Conservation (phyloP, 2,888 invertebrate genomes). For the Syrphus vitripennis region DNA sequence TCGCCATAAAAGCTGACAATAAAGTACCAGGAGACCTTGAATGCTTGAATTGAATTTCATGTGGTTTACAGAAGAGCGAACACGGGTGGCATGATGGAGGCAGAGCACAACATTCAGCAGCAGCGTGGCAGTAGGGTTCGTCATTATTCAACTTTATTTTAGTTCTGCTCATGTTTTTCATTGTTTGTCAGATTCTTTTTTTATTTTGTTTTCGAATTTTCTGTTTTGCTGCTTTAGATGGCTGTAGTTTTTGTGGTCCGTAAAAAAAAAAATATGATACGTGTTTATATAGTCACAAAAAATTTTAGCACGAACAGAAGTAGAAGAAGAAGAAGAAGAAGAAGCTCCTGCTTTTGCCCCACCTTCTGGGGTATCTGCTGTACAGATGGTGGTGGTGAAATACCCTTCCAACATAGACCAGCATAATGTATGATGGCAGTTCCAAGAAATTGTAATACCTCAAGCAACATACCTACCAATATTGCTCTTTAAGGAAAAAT, state of each 20-base stretch:
- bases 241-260: constrained; percentile 51
- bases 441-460: constrained; percentile 27
- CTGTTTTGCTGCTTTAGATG: constrained; percentile 2
- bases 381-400: neutral
- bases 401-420: constrained; percentile 8
- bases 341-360: constrained; percentile 38
- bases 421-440: constrained; percentile 3
- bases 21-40: constrained; percentile 63
- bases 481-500: neutral
- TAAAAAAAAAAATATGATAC: constrained; percentile 65
- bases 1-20: constrained; percentile 9
- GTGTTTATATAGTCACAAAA: constrained; percentile 45
- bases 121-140: constrained; percentile 27
- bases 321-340: constrained; percentile 41
- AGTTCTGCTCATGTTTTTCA: constrained; percentile 28
- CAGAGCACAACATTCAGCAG: neutral
- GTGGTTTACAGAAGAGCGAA: constrained; percentile 63
- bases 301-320: constrained; percentile 47
- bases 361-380: neutral
- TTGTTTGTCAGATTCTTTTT: constrained; percentile 22
- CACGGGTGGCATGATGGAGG: constrained; percentile 32
- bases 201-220: neutral
- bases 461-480: neutral
- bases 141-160: constrained; percentile 54
- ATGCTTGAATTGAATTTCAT: constrained; percentile 71